phyloP scores from a whole-genome alignment of 2,113 vertebrate genomes.

The Ictalurus punctatus region DNA sequence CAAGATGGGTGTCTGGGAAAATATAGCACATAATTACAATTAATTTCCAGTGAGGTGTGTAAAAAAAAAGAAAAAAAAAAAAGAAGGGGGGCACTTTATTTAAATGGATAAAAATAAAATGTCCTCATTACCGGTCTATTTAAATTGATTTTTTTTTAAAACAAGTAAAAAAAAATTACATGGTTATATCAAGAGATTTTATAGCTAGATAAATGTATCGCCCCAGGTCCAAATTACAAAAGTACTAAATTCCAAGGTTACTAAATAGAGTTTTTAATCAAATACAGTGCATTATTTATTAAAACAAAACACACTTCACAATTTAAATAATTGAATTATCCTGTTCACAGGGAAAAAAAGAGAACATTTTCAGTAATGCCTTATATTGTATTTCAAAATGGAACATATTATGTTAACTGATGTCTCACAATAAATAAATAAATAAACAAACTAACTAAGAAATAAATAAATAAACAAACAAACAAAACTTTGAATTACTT shows the following conservation, averaged over 20 bases:
- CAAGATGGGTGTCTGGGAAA: neutral
- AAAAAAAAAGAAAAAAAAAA: neutral
- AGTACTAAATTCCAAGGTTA: too few relatives aligned
- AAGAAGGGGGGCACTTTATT: neutral
- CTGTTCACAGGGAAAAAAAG: neutral
- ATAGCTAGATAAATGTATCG: neutral
- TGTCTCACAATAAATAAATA: neutral
- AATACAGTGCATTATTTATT: neutral
- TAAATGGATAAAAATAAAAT: conserved; percentile 18
- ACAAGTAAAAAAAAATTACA: neutral
- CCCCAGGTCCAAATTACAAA: neutral
- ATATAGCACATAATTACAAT: neutral
- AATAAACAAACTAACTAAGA: too few relatives aligned
- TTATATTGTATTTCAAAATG: neutral
- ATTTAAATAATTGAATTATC: neutral
- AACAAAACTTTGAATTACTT: neutral
- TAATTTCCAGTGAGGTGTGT: conserved; percentile 3
- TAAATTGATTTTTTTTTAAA: conserved; percentile 16
- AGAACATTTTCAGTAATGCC: neutral
- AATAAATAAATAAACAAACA: neutral
- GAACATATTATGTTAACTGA: neutral
- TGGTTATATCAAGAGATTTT: neutral
- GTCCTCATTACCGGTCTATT: neutral
- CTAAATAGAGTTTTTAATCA: neutral
- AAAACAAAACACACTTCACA: neutral